Conservation (phyloP, 2,113 vertebrate species). For the Corythaixoides concolor region DNA sequence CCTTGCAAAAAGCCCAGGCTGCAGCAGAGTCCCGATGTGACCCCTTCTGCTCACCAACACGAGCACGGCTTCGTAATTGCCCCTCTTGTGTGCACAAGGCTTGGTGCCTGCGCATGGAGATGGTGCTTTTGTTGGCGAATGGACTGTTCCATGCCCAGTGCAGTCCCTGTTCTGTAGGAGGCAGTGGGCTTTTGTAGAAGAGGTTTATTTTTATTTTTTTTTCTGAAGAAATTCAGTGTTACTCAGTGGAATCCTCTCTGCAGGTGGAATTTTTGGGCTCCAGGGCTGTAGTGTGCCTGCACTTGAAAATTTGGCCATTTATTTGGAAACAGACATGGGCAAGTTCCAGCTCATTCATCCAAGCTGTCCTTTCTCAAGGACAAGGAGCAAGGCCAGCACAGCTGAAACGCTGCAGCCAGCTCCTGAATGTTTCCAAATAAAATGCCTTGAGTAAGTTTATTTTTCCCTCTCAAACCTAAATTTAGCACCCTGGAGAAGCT, state of each 20-base stretch:
- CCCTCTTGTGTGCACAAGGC: not conserved
- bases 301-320: constrained; percentile 66
- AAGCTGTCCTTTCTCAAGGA: constrained; percentile 69
- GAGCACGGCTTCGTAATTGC: accelerated
- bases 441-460: constrained; percentile 70
- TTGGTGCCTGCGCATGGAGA: not conserved
- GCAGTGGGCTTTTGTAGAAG: not conserved
- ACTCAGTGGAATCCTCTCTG: constrained; percentile 59
- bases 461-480: constrained; percentile 69
- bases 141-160: not conserved
- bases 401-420: constrained; percentile 48
- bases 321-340: constrained; percentile 68
- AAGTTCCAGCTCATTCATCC: constrained; percentile 69
- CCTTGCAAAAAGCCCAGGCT: not conserved
- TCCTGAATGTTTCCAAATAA: constrained; percentile 70
- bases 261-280: constrained; percentile 68
- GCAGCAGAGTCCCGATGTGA: not conserved
- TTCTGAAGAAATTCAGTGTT: constrained; percentile 56
- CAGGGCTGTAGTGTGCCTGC: constrained; percentile 54
- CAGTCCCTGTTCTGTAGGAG: not conserved
- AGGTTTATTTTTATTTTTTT: not conserved
- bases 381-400: constrained; percentile 66
- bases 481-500: constrained; percentile 64
- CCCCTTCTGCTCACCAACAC: not conserved
- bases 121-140: not conserved